phyloP scores from a whole-genome alignment of 92 coral and sea anemone genomes.

The Muricea muricata region DNA sequence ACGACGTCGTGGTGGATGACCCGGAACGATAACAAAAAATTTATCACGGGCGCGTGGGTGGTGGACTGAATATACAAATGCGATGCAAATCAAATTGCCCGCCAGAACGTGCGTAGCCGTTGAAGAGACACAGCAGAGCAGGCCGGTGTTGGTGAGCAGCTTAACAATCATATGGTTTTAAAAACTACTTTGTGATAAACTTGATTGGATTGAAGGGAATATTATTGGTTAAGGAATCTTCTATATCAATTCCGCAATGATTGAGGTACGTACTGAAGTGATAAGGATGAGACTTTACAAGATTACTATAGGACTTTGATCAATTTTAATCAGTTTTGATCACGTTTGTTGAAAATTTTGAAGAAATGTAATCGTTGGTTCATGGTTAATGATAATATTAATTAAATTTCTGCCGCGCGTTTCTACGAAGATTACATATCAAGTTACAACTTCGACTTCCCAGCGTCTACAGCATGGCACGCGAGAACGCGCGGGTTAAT shows the following conservation, averaged over 20 bases:
- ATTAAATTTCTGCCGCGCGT: background rate
- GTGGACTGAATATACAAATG: conserved; percentile 2
- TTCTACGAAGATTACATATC: conserved; percentile 2
- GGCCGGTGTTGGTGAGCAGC: background rate
- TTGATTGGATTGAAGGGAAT: background rate
- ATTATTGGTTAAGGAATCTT: background rate
- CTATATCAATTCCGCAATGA: background rate
- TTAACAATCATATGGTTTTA: background rate
- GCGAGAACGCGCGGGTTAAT: background rate
- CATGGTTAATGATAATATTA: background rate
- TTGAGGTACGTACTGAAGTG: conserved; percentile 15
- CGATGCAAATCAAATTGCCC: background rate
- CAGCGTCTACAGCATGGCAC: background rate
- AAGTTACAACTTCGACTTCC: background rate
- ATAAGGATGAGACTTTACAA: too few relatives aligned
- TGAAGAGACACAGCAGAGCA: conserved; percentile 2
- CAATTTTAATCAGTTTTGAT: background rate
- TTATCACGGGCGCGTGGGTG: background rate
- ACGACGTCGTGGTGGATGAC: conserved; percentile 2
- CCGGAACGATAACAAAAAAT: conserved; percentile 7
- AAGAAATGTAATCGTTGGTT: background rate
- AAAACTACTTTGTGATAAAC: background rate
- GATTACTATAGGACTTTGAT: too few relatives aligned
- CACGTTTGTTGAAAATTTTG: background rate
- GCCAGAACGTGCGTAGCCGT: conserved; percentile 7